Conservation (phyloP, 2,113 vertebrate genomes). For the Macquaria australasica region DNA sequence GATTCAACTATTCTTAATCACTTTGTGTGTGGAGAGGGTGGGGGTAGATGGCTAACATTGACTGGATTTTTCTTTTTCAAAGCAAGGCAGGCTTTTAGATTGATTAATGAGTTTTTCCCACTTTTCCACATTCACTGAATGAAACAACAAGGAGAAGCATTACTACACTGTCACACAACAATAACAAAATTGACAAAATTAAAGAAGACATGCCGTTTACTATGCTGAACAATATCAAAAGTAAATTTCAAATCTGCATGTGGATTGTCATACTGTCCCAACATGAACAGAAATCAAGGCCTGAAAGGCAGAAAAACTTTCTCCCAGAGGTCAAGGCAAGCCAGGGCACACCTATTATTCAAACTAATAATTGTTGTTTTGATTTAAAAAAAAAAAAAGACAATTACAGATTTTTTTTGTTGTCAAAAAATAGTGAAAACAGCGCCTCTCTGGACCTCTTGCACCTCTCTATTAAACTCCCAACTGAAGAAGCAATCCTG, state of each 20-base stretch:
- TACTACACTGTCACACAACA: neutral
- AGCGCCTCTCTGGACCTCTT: neutral
- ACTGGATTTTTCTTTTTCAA: neutral
- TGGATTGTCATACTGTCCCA: neutral
- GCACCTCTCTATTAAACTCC: neutral
- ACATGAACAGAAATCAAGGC: neutral
- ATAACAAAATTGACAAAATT: neutral
- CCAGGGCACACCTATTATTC: neutral
- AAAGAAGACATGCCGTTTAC: neutral
- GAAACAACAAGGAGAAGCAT: neutral
- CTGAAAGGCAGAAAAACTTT: neutral
- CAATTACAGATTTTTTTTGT: neutral
- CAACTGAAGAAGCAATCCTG: neutral
- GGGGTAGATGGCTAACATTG: neutral
- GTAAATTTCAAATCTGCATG: neutral
- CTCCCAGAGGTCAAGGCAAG: neutral
- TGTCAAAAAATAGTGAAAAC: neutral
- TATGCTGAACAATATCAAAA: neutral
- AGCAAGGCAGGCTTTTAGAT: neutral
- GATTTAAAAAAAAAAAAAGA: too few relatives aligned
- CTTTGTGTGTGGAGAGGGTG: neutral
- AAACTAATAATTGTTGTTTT: neutral
- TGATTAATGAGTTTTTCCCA: neutral
- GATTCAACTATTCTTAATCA: constrained; percentile 14
- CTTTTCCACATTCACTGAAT: neutral